Evolutionary conservation across 2,797 vertebrate species (phyloP), one percentile per base, ranked within the genome.

Genomic region (Cyclopterus lumpus): DNA sequence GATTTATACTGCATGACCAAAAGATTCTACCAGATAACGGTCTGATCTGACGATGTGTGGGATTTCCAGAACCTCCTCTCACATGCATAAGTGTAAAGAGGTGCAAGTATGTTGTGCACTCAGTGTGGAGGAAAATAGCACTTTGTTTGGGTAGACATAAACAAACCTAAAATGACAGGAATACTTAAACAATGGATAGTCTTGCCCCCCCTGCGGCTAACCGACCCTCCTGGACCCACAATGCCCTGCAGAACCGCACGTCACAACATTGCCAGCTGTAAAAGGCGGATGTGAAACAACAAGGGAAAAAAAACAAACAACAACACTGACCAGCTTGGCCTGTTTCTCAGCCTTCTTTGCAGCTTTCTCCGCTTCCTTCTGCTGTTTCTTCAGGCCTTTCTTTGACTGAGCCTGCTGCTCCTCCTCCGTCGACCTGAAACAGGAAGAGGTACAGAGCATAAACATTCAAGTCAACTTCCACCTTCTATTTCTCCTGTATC

Each of bases 341-440:
- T 94, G 87, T 86, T 96, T 95, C 93, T 97, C 92, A 75, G 94
- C 96, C 95, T 97, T 97, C 93, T 95, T 96, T 42, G 89, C 84
- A 26, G 93, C 92, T 93, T 96, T 95, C 86, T 87, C 93, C 7
- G 95, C 95, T 96, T 97, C 97, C 95, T 97, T 93, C 86, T 95
- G 94, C 92, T 94, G 92, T 94, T 96, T 95, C 93, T 94, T 95
- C 79, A 93, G 91, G 64, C 86, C 92, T 93, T 96, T 96, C 95
- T 96, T 96, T 73, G 94, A 94, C 92, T 92, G 91, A 71, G 90
- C 91, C 91, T 96, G 96, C 84, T 92, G 88, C 91, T 97, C 94
- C 89, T 92, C 93, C 88, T 96, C 94, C 57, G 93, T 86, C 73
- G 92, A 93, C 79, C 95, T 95, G 88, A 30, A 79, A 92, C 92